Evolutionary conservation across 2,113 vertebrate genomes (phyloP).

Genomic region (Oncorhynchus kisutch): DNA sequence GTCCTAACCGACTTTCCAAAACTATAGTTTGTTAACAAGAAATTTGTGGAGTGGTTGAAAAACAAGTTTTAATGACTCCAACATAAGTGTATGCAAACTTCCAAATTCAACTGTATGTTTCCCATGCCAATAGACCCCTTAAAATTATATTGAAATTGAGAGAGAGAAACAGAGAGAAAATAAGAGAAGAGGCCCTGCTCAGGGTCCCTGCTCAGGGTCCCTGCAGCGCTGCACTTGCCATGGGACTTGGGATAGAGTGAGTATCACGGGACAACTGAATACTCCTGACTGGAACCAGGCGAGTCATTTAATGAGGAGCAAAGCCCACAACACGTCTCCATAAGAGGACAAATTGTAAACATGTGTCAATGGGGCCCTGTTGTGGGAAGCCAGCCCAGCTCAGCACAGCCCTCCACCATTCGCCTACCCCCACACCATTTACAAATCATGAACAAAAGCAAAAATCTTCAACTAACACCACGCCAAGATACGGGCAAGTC

Average conservation of each 20-base stretch:
- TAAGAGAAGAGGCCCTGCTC: too few relatives aligned
- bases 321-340: slow-evolving; percentile 66
- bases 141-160: too few relatives aligned
- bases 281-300: slow-evolving; percentile 65
- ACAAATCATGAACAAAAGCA: slow-evolving; percentile 61
- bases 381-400: slow-evolving; percentile 42
- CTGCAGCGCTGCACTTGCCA: slow-evolving; percentile 53
- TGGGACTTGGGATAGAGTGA: slow-evolving; percentile 40
- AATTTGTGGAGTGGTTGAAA: too few relatives aligned
- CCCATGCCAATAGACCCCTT: too few relatives aligned
- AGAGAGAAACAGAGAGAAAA: too few relatives aligned
- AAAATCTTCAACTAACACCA: slow-evolving; percentile 52
- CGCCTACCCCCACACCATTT: slow-evolving; percentile 27
- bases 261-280: slow-evolving; percentile 61
- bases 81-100: too few relatives aligned
- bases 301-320: slow-evolving; percentile 71
- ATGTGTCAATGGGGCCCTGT: slow-evolving; percentile 62
- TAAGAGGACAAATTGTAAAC: slow-evolving; percentile 71
- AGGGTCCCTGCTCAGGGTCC: neutral
- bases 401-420: slow-evolving; percentile 24
- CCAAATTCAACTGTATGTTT: too few relatives aligned
- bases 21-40: too few relatives aligned
- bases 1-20: too few relatives aligned
- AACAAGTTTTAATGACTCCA: too few relatives aligned
- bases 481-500: slow-evolving; percentile 46